Evolutionary conservation across 2,888 invertebrate genomes (phyloP).

Genomic region (Drosophila mettleri): DNA sequence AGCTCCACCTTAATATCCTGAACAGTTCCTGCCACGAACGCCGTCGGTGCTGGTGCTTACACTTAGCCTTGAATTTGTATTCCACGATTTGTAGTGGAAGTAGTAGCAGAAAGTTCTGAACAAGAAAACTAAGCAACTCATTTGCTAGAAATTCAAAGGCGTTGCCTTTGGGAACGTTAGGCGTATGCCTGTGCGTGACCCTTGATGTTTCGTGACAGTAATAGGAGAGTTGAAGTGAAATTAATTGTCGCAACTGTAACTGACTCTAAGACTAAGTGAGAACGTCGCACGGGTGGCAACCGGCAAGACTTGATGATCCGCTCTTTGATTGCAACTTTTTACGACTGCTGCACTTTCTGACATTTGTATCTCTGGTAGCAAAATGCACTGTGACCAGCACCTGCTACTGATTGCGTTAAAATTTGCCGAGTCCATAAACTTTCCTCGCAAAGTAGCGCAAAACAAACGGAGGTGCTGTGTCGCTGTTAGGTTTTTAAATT

Average conservation of each 20-base stretch:
- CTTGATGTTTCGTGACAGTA: slow-evolving; percentile 72
- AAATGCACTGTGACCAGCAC: slow-evolving; percentile 23
- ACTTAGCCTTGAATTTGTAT: slow-evolving; percentile 64
- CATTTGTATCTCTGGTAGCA: slow-evolving; percentile 14
- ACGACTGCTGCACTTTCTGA: slow-evolving; percentile 14
- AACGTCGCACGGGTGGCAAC: slow-evolving; percentile 2
- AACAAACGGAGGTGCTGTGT: slow-evolving; percentile 50
- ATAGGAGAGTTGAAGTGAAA: slow-evolving; percentile 74
- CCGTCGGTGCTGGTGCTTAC: slow-evolving; percentile 13
- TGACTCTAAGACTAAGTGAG: slow-evolving; percentile 46
- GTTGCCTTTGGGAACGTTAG: slow-evolving; percentile 50
- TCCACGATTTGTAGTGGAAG: slow-evolving; percentile 52
- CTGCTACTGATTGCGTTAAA: slow-evolving; percentile 23
- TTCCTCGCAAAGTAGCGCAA: slow-evolving; percentile 55
- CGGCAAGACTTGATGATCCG: slow-evolving; percentile 5
- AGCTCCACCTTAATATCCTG: slow-evolving; percentile 15
- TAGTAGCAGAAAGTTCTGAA: slow-evolving; percentile 54
- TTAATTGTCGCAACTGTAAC: slow-evolving; percentile 72
- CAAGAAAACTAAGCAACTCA: slow-evolving; percentile 56
- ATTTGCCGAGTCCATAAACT: slow-evolving; percentile 8
- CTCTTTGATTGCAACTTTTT: slow-evolving; percentile 28
- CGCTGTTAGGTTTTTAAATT: slow-evolving; percentile 50
- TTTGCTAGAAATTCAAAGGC: slow-evolving; percentile 65
- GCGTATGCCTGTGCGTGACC: slow-evolving; percentile 64
- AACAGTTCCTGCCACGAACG: not conserved